Base-by-base conservation (phyloP, 2,888 invertebrate genomes). In the Polyommatus iphigenia region DNA sequence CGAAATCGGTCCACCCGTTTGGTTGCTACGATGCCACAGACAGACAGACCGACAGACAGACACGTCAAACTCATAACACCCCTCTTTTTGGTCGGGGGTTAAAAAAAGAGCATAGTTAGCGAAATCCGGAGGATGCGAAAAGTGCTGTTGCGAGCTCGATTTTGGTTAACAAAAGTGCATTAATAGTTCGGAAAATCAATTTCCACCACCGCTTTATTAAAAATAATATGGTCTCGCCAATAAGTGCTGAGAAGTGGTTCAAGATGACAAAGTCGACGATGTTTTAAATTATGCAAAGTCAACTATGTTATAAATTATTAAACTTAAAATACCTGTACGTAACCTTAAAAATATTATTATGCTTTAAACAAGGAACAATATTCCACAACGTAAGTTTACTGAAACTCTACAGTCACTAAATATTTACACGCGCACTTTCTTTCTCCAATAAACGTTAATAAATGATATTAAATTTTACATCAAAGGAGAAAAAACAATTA, bases 401-500 rank as follows among this genome's bases (percentile, higher is more conserved):
- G 54, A 15, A 54, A 54, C 54, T 13, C 3, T 24, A 24, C 8
- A 62, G 10, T 20, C 8, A 62, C 3, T 20, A 24, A 29, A 67
- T 29, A 29, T 13, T 32, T 32, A 67, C 4, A 24, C 13, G 13
- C 29, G 24, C 18, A 73, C 13, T 20, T 20, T 46, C 13, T 73
- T 73, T 62, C 24, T 62, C 72, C 24, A 41, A 24, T 73, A 46
- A 73, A 73, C 41, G 73, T n/a, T 41, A 72, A 18, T 73, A 46
- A 46, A 73, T 73, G 41, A 46, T 73, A 20, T 73, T 73, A 73
- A 50, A 73, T 24, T 73, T 46, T 24, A 73, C 46, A 46, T 73
- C 73, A 73, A 73, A 73, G 46, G 10, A 41, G 73, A 24, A 13
- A 73, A 73, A 73, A 73, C 73, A 50, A 73, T 72, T 46, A 72